These are phyloP conservation scores for Portevinia maculata DNA, from an alignment of 2,888 invertebrate species.

Conservation along the genomic window DNA sequence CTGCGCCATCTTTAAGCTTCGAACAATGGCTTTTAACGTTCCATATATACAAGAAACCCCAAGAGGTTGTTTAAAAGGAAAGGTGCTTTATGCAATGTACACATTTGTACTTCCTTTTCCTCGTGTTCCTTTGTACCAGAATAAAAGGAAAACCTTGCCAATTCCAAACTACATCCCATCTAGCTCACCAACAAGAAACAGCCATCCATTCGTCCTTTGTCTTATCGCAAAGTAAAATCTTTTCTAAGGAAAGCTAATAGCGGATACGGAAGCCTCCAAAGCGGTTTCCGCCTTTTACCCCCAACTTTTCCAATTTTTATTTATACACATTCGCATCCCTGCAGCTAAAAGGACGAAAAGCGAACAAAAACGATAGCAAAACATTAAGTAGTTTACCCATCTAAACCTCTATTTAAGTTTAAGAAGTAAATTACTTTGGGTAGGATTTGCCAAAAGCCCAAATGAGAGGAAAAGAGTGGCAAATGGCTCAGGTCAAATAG, in stretches of 20 bases:
- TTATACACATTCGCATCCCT: conserved; percentile 51
- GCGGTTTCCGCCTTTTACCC: conserved; percentile 67
- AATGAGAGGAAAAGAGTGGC: conserved; percentile 62
- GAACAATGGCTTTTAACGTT: not conserved
- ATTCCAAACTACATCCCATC: conserved; percentile 24
- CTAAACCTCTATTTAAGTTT: conserved; percentile 69
- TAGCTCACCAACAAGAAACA: not conserved
- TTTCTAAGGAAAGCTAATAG: conserved; percentile 52
- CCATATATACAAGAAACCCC: not conserved
- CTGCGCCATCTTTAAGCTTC: not conserved
- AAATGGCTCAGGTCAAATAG: conserved; percentile 75
- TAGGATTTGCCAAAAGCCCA: conserved; percentile 53
- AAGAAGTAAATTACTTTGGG: conserved; percentile 66
- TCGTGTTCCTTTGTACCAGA: conserved; percentile 9
- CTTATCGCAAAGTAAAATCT: conserved; percentile 65
- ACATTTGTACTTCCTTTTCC: conserved; percentile 10
- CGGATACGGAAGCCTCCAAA: conserved; percentile 68
- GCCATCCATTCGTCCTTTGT: conserved; percentile 49
- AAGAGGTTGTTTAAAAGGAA: conserved; percentile 36
- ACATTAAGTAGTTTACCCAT: conserved; percentile 62
- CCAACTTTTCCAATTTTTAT: conserved; percentile 45
- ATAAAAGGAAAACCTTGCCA: conserved; percentile 30
- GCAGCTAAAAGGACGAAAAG: conserved; percentile 53
- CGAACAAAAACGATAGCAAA: conserved; percentile 23
- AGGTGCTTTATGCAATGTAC: not conserved